Conservation (phyloP, 2,113 vertebrate genomes). For the Dasyprocta punctata region DNA sequence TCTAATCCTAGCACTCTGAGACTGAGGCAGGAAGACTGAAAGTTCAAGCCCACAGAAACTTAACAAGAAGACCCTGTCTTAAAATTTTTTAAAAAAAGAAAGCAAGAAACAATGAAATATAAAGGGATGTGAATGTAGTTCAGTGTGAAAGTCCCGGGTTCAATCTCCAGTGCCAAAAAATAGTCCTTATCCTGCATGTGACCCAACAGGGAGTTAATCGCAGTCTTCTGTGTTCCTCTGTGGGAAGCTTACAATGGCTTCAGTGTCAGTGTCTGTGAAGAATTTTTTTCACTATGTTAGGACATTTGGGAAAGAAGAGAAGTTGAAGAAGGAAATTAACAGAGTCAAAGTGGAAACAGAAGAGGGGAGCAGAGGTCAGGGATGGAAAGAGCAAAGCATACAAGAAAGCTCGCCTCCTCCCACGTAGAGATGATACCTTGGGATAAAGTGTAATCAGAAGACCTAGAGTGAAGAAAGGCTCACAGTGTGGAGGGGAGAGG, state of each 20-base stretch:
- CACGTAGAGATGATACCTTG: too few species aligned
- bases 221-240: background rate
- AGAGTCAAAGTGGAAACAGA: background rate
- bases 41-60: background rate
- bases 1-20: background rate
- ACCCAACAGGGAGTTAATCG: background rate
- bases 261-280: background rate
- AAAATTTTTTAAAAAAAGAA: background rate
- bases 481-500: background rate
- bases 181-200: background rate
- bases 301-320: background rate
- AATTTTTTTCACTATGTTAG: background rate
- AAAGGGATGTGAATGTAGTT: background rate
- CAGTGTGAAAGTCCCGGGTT: background rate
- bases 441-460: background rate
- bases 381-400: background rate
- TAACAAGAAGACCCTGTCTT: background rate
- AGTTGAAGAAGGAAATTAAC: background rate
- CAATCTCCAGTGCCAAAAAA: background rate
- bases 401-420: background rate
- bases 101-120: background rate
- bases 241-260: background rate
- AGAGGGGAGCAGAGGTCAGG: background rate
- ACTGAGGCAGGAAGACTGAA: background rate
- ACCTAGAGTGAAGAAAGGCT: background rate